Base-by-base conservation (phyloP, 2,888 invertebrate species). In the Reticulitermes lucifugus region DNA sequence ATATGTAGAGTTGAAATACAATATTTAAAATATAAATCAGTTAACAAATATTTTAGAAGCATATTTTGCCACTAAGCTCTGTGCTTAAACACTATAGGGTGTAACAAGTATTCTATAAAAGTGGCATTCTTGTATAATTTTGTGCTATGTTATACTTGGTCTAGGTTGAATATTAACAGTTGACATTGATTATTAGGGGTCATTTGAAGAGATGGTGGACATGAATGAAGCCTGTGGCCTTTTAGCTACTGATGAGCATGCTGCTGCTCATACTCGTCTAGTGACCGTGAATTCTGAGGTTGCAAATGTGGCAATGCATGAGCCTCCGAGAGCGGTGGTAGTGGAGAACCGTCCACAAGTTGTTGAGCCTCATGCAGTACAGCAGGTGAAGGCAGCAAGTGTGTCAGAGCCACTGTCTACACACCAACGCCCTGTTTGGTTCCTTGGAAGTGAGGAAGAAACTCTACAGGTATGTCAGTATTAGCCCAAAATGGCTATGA, bases 201-300 rank as follows among this genome's bases (percentile, higher is more conserved):
- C 94, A 0, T 94, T 95, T 88, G 95, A 94, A 89, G 95, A 95
- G 93, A 87, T 89, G 18, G 87, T 89, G 0, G 88, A 88, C 41
- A 88, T 89, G 41, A 88, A 88, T 10, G 88, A 88, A 85, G 80
- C 81, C 3, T 81, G 81, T 35, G 43, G 81, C 22, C n/a, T 43
- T 0, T 46, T 81, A n/a, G 70, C 81, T 43, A 70, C 65, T n/a
- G 81, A 81, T 7, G 81, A 81, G 22, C 81, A 81, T 43, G 10
- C 43, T n/a, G n/a, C 65, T 55, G 83, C 86, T 87, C 90, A 60
- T 41, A 12, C 46, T 10, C 22, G 55, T 25, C 41, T 65, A 3
- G 81, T 83, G 35, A 55, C 55, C 21, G 85, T 83, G 22, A 75
- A 79, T n/a, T 83, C 70, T 35, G 82, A 51, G n/a, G 77, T 65